Evolutionary conservation across 2,888 invertebrate species (phyloP).

Genomic region (Nomada lathburiana): DNA sequence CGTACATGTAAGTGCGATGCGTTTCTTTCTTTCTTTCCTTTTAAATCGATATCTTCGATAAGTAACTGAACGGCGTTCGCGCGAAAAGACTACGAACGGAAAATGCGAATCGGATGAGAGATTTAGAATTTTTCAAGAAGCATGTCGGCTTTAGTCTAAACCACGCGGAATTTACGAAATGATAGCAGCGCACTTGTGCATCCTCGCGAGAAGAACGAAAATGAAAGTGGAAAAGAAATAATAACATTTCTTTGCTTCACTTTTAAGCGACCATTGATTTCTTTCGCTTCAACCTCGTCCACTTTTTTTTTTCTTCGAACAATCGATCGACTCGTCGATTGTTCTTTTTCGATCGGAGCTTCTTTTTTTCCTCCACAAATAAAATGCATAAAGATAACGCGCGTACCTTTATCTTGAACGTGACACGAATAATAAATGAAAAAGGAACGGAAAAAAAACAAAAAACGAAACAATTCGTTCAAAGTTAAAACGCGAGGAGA

Average conservation of each 20-base stretch:
- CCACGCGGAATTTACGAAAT: constrained; percentile 17
- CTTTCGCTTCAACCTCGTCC: background rate
- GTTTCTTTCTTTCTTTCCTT: background rate
- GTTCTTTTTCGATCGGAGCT: constrained; percentile 21
- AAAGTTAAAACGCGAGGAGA: constrained; percentile 12
- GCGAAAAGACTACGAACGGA: constrained; percentile 22
- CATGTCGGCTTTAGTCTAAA: background rate
- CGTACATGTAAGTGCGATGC: constrained; percentile 32
- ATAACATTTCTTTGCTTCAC: constrained; percentile 5
- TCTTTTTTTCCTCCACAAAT: constrained; percentile 2
- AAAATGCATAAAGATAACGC: constrained; percentile 39
- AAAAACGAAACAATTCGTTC: constrained; percentile 36
- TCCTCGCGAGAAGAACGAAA: background rate
- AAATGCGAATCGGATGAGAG: constrained; percentile 10
- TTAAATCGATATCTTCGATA: constrained; percentile 12
- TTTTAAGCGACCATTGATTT: constrained; percentile 16
- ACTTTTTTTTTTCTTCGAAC: constrained; percentile 6
- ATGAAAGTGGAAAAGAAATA: background rate
- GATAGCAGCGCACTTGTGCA: constrained; percentile 12
- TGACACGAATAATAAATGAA: background rate
- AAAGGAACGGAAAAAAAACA: background rate
- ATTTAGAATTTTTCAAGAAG: constrained; percentile 5
- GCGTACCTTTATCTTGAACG: constrained; percentile 20
- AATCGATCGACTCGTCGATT: constrained; percentile 21
- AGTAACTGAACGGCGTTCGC: constrained; percentile 22